Conservation (phyloP, 1,140 invertebrate species). For the Eueides isabella region DNA sequence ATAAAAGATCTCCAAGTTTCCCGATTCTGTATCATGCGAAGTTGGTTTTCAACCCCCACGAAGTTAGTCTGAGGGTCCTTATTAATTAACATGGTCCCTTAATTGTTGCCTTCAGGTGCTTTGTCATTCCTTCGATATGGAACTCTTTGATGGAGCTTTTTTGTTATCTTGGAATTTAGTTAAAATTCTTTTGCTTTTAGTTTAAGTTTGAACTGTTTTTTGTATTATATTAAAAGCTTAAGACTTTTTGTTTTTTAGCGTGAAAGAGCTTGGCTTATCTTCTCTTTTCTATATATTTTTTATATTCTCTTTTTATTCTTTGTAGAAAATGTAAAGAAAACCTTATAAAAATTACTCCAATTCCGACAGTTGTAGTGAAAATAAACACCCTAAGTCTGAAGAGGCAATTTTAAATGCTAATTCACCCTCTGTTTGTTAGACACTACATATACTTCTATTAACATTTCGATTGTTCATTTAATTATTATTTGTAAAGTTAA, state of each 20-base stretch:
- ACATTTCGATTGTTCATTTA: background rate
- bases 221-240: background rate
- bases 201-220: background rate
- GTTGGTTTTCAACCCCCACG: constrained; percentile 20
- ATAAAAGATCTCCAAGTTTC: constrained; percentile 36
- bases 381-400: background rate
- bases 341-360: background rate
- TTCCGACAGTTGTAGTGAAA: background rate
- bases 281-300: too few species aligned
- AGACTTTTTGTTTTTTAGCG: background rate
- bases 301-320: too few species aligned
- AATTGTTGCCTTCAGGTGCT: constrained; percentile 52
- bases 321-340: background rate
- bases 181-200: background rate
- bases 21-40: constrained; percentile 23
- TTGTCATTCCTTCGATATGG: constrained; percentile 36
- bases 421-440: background rate
- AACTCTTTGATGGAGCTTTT: constrained; percentile 10
- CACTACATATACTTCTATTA: background rate
- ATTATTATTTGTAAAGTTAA: background rate
- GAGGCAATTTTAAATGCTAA: constrained; percentile 5
- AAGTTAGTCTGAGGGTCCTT: constrained; percentile 38
- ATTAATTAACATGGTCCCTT: constrained; percentile 57
- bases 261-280: background rate
- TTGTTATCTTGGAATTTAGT: background rate